Base-by-base conservation (phyloP, 2,888 invertebrate species). In the Chromoteleia sp. region DNA sequence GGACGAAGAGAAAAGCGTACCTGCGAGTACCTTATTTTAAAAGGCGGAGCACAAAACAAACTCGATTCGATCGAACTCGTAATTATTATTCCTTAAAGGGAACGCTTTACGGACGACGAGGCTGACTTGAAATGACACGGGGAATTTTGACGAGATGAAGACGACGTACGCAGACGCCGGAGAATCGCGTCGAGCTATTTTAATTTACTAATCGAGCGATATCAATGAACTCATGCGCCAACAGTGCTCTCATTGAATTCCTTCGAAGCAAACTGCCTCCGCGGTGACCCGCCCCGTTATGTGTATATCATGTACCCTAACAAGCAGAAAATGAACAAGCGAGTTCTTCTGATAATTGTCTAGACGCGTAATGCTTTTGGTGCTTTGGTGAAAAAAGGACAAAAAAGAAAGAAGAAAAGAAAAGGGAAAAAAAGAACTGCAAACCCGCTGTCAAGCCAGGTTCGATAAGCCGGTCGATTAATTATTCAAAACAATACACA, bases 201-300 rank as follows among this genome's bases (percentile, higher is more conserved):
- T 88, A 88, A 90, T 90, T 88, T 89, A 89, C 88, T 89, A 90
- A 90, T 91, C 87, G 89, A 89, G 88, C 86, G 87, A 90, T 90
- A 90, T 89, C 89, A 90, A 89, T 90, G 90, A 90, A 91, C 91
- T 87, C 88, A 86, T 85, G 87, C 86, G 86, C 85, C 85, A 89
- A 91, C 91, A 91, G 89, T 87, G 87, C 85, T 83, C 86, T 87
- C 90, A 91, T 91, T 91, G 90, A 91, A 88, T 89, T 88, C 85
- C 67, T 86, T 80, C 83, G 77, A 68, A 82, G 74, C 58, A 39
- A 71, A 59, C 61, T 77, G 70, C 63, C 54, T 70, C 63, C 59
- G 63, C 45, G 58, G 50, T 71, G 81, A 83, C 68, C 81, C 56
- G 76, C 21, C 71, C 67, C 74, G 81, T 76, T 80, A 76, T 77